These are phyloP conservation scores for Tringa solitaria DNA, from an alignment of 2,113 vertebrate genomes.

Conservation along the genomic window DNA sequence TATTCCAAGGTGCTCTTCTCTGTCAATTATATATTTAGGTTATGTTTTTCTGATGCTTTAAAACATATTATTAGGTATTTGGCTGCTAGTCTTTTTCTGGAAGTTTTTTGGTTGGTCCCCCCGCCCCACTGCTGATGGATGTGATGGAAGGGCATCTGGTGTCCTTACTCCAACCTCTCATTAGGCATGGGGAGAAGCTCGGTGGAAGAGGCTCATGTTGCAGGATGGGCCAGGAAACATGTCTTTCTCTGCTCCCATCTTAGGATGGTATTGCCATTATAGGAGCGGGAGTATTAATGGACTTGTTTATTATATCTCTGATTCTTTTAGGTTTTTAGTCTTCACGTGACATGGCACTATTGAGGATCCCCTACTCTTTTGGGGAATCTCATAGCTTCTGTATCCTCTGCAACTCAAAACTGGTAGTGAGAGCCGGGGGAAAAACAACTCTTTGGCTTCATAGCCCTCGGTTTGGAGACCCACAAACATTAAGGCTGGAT, in stretches of 20 bases:
- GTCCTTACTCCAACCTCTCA: not conserved
- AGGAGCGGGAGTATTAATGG: not conserved
- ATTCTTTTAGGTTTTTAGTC: not conserved
- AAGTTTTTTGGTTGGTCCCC: not conserved
- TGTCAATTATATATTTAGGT: not conserved
- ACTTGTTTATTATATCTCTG: not conserved
- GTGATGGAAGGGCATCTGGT: not conserved
- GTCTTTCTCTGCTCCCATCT: fast-evolving
- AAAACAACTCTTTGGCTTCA: not conserved
- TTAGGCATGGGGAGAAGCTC: not conserved
- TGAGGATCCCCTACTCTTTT: not conserved
- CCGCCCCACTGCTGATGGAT: not conserved
- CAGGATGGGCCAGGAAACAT: not conserved
- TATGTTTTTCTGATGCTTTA: not conserved
- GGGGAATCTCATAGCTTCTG: not conserved
- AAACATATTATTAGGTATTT: not conserved
- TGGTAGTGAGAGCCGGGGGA: not conserved
- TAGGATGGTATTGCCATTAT: not conserved
- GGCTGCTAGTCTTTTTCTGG: not conserved
- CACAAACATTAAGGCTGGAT: not conserved
- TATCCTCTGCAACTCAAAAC: not conserved
- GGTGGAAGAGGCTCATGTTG: not conserved
- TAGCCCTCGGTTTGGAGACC: not conserved
- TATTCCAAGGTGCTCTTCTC: not conserved
- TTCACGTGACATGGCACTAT: not conserved